phyloP scores from a whole-genome alignment of 2,888 invertebrate genomes.

The Campopleginae sp. region DNA sequence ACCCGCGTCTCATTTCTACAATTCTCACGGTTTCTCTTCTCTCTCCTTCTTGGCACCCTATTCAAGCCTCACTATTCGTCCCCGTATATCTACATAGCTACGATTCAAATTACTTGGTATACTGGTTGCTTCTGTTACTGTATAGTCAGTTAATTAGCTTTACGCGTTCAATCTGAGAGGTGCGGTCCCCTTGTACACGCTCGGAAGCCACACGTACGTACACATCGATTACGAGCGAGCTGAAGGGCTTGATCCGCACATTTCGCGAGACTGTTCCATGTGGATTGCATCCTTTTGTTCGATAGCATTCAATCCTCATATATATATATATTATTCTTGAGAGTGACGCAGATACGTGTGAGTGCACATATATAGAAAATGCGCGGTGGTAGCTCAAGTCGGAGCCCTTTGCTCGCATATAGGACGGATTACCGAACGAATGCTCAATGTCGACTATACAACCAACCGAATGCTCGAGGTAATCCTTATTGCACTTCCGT shows the following conservation, averaged over 20 bases:
- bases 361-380: constrained; percentile 18
- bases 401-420: constrained; percentile 63
- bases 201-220: constrained; percentile 53
- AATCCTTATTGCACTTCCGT: constrained; percentile 61
- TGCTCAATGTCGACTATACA: constrained; percentile 52
- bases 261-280: not conserved
- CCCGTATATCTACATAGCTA: constrained; percentile 34
- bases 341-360: not conserved
- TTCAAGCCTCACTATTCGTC: not conserved
- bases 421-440: constrained; percentile 71
- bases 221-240: not conserved
- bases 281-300: constrained; percentile 15
- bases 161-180: constrained; percentile 77
- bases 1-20: constrained; percentile 10
- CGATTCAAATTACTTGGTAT: constrained; percentile 60
- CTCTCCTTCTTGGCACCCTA: constrained; percentile 23
- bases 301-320: not conserved
- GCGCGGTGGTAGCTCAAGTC: constrained; percentile 45
- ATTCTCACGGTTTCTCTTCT: constrained; percentile 32
- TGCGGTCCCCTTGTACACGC: constrained; percentile 68
- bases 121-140: constrained; percentile 73
- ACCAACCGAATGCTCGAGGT: constrained; percentile 61
- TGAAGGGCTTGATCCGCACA: constrained; percentile 10
- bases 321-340: not conserved
- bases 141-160: constrained; percentile 77